Base-by-base conservation (phyloP, 2,113 vertebrate genomes). In the Chionodraco myersi region DNA sequence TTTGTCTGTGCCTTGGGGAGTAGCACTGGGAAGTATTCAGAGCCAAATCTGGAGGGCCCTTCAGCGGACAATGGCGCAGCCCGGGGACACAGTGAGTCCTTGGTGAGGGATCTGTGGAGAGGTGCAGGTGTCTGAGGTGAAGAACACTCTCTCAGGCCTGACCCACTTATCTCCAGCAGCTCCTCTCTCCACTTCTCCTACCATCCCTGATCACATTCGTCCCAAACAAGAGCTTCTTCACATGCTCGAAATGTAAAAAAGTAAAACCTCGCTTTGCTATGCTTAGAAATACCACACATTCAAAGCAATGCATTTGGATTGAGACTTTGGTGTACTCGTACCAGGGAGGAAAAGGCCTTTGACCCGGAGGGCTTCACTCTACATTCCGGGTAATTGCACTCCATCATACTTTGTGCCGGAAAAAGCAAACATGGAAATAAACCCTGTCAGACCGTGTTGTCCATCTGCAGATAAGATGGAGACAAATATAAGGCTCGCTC, bases 111-210 rank as follows among this genome's bases (percentile, higher is more conserved):
- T 91, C 88, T 86, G 79, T 90, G 80, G 91, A 94, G 93, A 95
- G 91, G 83, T 93, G 94, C 95, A 96, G 96, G 94, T 96, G 95
- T 95, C 94, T 94, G 94, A 86, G 92, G 94, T 93, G 94, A 93
- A 93, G 90, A 92, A 88, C 80, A 66, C 76, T 89, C 82, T 90
- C 86, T 87, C 85, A 68, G 85, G 77, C 80, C 72, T 88, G 83
- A 90, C 84, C 92, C 77, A 89, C 88, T 91, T 86, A 88, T 89
- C 87, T 82, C 52, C 73, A 72, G 83, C 78, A 82, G 79, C 75
- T 86, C 71, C 53, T 69, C 69, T 79, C 70, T 48, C 54, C 53
- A 71, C 63, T 51, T 51, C 60, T 68, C 60, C 79, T 77, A 51
- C 63, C 60, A 51, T 54, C 52, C 47, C 64, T 9, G 48, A 70